These are phyloP conservation scores for human DNA, from an alignment of 2,113 vertebrate species.

Conservation along the genomic window GRCh38 chr2:81983001-81983500, in stretches of 20 bases:
- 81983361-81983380: neutral
- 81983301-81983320: neutral
- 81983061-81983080: neutral
- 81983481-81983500: neutral
- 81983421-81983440: neutral
- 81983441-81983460: neutral
- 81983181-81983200: neutral
- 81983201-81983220: neutral
- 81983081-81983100: constrained; percentile 23
- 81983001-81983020: neutral
- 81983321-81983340: neutral
- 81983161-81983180: neutral
- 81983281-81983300: neutral
- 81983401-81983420: neutral
- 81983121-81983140: neutral
- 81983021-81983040: neutral
- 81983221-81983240: neutral
- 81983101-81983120: neutral
- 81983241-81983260: neutral
- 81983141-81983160: neutral
- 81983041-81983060: neutral
- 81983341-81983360: neutral
- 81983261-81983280: neutral
- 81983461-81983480: neutral
- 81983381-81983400: neutral